phyloP scores from a whole-genome alignment of 2,888 invertebrate species.

The Tuta absoluta region DNA sequence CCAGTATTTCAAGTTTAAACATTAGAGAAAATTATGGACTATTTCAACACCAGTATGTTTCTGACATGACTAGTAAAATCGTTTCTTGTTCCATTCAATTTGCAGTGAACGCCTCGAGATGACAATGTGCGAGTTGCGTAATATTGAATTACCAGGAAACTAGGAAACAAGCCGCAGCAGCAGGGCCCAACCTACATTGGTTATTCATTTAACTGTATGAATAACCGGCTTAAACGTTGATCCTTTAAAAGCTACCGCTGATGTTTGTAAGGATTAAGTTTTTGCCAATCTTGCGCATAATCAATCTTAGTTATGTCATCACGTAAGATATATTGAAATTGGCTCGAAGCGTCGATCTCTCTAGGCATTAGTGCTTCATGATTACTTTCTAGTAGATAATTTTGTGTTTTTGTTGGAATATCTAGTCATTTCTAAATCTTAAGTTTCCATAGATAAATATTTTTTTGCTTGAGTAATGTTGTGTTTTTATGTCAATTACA shows the following conservation, averaged over 20 bases:
- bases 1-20: background rate
- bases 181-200: too few species aligned
- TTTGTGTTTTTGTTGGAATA: background rate
- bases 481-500: too few species aligned
- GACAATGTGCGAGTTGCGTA: constrained; percentile 19
- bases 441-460: background rate
- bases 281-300: constrained; percentile 16
- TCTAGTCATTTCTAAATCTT: constrained; percentile 4
- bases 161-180: too few species aligned
- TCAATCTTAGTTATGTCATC: constrained; percentile 16
- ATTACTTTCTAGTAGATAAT: constrained; percentile 3
- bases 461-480: background rate
- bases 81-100: constrained; percentile 18
- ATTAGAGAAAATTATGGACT: constrained; percentile 1
- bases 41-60: constrained; percentile 8
- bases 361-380: background rate
- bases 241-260: constrained; percentile 1
- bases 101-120: constrained; percentile 8
- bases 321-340: background rate
- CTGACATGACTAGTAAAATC: constrained; percentile 1
- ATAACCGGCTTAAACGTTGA: too few species aligned
- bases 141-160: constrained; percentile 11
- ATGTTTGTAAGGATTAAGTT: constrained; percentile 14
- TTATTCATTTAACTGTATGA: too few species aligned
- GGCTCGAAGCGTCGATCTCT: constrained; percentile 1